phyloP scores from a whole-genome alignment of 2,113 vertebrate genomes.

The Paralichthys olivaceus region DNA sequence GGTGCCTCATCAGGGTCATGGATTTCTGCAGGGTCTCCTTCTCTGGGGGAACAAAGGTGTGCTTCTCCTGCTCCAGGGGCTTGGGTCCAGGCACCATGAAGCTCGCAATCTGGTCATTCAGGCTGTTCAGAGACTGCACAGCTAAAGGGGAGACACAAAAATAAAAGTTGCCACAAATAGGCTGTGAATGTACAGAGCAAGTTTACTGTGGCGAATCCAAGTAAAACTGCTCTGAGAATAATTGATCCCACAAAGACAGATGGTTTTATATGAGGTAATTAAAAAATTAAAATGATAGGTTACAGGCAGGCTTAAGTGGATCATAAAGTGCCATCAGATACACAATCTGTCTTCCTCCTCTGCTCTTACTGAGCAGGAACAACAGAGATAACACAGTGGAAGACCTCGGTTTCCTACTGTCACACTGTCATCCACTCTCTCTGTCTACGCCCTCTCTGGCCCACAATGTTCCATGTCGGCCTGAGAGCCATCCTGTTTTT shows the following conservation, averaged over 20 bases:
- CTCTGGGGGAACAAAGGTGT: conserved; percentile 83
- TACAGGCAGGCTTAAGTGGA: conserved; percentile 2
- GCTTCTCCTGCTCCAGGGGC: conserved; percentile 84
- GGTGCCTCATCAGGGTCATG: conserved; percentile 92
- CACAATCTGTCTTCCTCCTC: conserved; percentile 9
- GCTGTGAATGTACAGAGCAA: background rate
- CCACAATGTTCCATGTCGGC: conserved; percentile 68
- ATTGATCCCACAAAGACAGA: background rate
- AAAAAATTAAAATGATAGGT: background rate
- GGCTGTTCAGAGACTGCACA: conserved; percentile 89
- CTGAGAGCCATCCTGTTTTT: conserved; percentile 78
- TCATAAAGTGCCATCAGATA: conserved; percentile 26
- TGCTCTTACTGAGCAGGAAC: conserved; percentile 30
- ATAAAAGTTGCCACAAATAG: conserved; percentile 3
- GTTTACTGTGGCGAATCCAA: background rate
- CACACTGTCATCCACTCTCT: conserved; percentile 56
- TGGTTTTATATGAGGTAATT: background rate
- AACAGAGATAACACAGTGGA: conserved; percentile 48
- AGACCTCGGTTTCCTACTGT: conserved; percentile 49
- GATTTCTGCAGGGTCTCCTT: conserved; percentile 89
- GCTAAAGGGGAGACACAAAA: conserved; percentile 77
- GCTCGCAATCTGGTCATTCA: conserved; percentile 94
- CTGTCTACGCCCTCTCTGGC: conserved; percentile 49
- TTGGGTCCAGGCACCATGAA: conserved; percentile 89
- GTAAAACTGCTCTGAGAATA: background rate